Evolutionary conservation across 2,113 vertebrate species (phyloP), one percentile per base, ranked within the genome.

Genomic region (Dicrurus megarhynchus): DNA sequence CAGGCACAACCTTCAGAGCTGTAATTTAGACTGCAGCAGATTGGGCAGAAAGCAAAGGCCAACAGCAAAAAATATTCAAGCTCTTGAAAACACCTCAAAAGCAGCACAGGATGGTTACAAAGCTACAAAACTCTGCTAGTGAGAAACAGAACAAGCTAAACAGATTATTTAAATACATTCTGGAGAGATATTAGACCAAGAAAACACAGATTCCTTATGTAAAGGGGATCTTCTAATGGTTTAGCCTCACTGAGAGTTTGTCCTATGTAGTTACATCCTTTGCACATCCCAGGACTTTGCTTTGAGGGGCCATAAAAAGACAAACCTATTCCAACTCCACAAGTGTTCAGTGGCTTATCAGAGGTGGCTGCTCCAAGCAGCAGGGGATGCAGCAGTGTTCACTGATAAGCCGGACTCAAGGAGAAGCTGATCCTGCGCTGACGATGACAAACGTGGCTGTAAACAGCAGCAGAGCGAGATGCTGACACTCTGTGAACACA

Each of bases 401-500:
- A 12, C 76, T 41, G 84, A 92, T 90, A 91, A 96, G 94, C 78
- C 16, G 47, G 91, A 67, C 94, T 96, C 97, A 97, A 97, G 97
- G 97, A 97, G 96, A 97, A 69, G 92, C 87, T 94, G 95, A 84
- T 94, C 87, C 93, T 2, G 2, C 55, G 39, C 53, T 91, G 93
- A 70, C 46, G 57, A 32, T 97, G 97, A 97, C 97, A 97, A 96
- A 97, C 70, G 91, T 13, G 89, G 95, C 93, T 96, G 97, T 96
- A 96, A 97, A 97, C 94, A 93, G 94, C 97, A 97, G 88, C 73
- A 74, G 94, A 97, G 97, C 97, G 94, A 97, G 96, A 90, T 97
- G 97, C 97, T 97, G 97, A 97, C 97, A 80, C 95, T 37, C 94
- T 19, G 80, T 28, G 87, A 96, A 97, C 91, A 91, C 95, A 95